Evolutionary conservation across 1,140 invertebrate genomes (phyloP), one percentile per base, ranked within the genome.

Genomic region (Pseudomyrmex flavicornis): DNA sequence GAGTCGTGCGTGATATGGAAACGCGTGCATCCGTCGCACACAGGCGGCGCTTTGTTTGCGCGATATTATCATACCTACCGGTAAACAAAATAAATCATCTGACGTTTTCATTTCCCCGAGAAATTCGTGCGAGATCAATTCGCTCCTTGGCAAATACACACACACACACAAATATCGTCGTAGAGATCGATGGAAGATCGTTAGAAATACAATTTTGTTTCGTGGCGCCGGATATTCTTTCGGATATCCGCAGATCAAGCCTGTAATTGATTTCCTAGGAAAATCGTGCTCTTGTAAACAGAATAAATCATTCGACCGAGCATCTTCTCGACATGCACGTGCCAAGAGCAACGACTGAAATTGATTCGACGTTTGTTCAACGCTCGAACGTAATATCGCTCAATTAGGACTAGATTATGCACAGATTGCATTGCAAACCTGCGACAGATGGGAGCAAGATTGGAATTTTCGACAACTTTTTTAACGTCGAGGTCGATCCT

Each of bases 21-120:
- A 79, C 65, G 15, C 48, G 22, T 20, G 59, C 46, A 44, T 35
- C 63, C 17, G 50, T 68, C 35, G 50, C 75, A 7, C 17, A 22
- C 52, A 35, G 17, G 20, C 61, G 26, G 35, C 26, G 35, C n/a
- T 70, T 69, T 79, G 66, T 80, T 59, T 70, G 66, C 66, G 46
- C 54, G 66, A 80, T 17, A 17, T 80, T 80, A 80, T 70, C 76
- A 72, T 70, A 80, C 44, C 35, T 58, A 35, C 13, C 63, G 76
- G 66, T 79, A 79, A 79, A 79, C 54, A 70, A 65, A 80, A 80
- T 80, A 72, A 80, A 80, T 80, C 76, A 80, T 70, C 76, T 59
- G 66, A 59, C 76, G 65, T 79, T 79, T 79, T 72, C 76, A 72
- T 80, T 59, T 72, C 54, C 35, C 76, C 66, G 44, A 70, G 66